Base-by-base conservation (phyloP, 2,888 invertebrate species). In the Zygothrica quintamaculata region DNA sequence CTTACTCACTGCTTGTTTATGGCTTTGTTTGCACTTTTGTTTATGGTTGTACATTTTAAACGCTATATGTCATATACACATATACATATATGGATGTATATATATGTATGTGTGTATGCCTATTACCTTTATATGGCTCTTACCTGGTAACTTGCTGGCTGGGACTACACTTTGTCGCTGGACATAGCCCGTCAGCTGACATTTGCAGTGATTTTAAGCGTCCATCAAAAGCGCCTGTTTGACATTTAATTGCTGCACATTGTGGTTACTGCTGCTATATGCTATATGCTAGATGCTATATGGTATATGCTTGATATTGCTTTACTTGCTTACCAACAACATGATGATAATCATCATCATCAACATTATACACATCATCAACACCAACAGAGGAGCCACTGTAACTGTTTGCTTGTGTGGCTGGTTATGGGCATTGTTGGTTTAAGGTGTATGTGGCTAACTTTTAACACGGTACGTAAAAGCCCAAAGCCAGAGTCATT, bases 41-140 rank as follows among this genome's bases (percentile, higher is more conserved):
- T 85, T 85, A 86, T 85, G 77, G 86, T 84, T 84, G 84, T 79
- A 82, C 86, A 84, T 84, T 82, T 86, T 79, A 84, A 85, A 79
- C 65, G 77, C 69, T 65, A 59, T 66, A 61, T 48, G 43, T 29
- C 57, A 68, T 68, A 62, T 68, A 62, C 42, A 50, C 11, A 22
- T 51, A 33, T 53, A 39, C 39, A 42, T 25, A 15, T 59, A 36
- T 64, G 43, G 55, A 31, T 42, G 11, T 42, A 18, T 37, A 1
- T 16, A 6, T 33, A 6, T 69, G 39, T 52, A 12, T 59, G 26
- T 48, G 48, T 39, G 22, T 33, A 29, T 13, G 12, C 39, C 42
- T 48, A 43, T 57, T 64, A 55, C 50, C 44, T 40, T 57, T 42
- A 22, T 58, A 72, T 74, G 74, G 64, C 70, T 57, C 58, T 56